These are phyloP conservation scores for Pomacea canaliculata DNA, from an alignment of 2,888 invertebrate genomes.

Conservation along the genomic window DNA sequence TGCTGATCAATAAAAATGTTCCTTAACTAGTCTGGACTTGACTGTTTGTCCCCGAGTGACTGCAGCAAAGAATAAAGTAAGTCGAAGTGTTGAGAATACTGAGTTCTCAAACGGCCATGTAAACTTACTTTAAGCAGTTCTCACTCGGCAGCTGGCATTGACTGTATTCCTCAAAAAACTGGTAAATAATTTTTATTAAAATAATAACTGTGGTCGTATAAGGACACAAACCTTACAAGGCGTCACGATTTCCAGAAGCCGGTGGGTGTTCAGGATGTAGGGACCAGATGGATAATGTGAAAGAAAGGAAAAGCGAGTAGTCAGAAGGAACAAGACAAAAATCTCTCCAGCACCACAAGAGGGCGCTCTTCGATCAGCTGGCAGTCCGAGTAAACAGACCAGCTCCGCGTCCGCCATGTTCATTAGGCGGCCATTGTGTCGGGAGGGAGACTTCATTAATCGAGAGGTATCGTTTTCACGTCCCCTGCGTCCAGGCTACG, in stretches of 20 bases:
- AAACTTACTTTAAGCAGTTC: too few relatives aligned
- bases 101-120: too few relatives aligned
- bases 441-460: slow-evolving; percentile 20
- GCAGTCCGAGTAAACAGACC: not conserved
- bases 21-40: too few relatives aligned
- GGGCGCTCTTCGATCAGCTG: not conserved
- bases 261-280: too few relatives aligned
- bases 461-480: slow-evolving; percentile 19
- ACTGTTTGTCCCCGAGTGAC: too few relatives aligned
- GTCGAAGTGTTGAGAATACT: too few relatives aligned
- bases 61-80: too few relatives aligned
- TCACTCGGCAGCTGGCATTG: too few relatives aligned
- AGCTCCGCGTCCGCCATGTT: slow-evolving; percentile 8
- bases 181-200: too few relatives aligned
- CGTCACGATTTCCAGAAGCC: too few relatives aligned
- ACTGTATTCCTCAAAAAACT: too few relatives aligned
- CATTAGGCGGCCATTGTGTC: slow-evolving; percentile 20
- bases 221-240: not conserved
- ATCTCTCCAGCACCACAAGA: not conserved
- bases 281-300: not conserved
- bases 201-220: not conserved
- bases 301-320: not conserved
- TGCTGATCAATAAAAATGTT: too few relatives aligned
- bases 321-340: not conserved
- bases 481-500: not conserved